Evolutionary conservation across 2,888 invertebrate genomes (phyloP).

Genomic region (Oscheius myriophilus): DNA sequence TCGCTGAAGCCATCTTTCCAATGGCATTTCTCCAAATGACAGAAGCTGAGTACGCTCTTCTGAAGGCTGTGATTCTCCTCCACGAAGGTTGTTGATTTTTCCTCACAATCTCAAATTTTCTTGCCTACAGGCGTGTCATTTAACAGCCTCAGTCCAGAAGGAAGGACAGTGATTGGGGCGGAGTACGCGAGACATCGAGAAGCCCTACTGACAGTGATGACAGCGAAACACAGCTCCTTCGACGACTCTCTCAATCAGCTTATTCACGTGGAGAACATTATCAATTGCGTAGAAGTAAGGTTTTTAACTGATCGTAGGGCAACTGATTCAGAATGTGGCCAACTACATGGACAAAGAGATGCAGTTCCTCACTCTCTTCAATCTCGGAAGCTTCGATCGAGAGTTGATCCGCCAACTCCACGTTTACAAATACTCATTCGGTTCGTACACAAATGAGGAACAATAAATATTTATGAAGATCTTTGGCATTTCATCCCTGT

Average conservation of each 20-base stretch:
- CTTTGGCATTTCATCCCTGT: not conserved
- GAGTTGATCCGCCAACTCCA: conserved; percentile 18
- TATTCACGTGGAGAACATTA: conserved; percentile 23
- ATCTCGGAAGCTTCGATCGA: conserved; percentile 8
- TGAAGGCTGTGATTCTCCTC: conserved; percentile 48
- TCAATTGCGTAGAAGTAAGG: conserved; percentile 12
- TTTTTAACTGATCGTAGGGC: not conserved
- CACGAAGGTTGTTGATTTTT: conserved; percentile 34
- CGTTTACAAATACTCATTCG: conserved; percentile 12
- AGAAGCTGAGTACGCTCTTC: conserved; percentile 39
- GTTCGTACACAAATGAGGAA: not conserved
- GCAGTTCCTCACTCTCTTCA: conserved; percentile 21
- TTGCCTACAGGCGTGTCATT: conserved; percentile 21
- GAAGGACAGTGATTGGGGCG: conserved; percentile 8
- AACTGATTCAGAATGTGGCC: conserved; percentile 5
- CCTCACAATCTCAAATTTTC: not conserved
- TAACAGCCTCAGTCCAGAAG: conserved; percentile 19
- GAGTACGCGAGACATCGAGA: conserved; percentile 20
- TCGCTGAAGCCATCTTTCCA: conserved; percentile 42
- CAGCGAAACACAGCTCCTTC: conserved; percentile 11
- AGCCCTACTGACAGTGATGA: conserved; percentile 20
- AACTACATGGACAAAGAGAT: conserved; percentile 30
- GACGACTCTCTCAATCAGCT: conserved; percentile 22
- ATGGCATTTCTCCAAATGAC: conserved; percentile 41
- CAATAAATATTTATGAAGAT: not conserved